phyloP scores from a whole-genome alignment of 1,140 invertebrate species.

The Elymnias hypermnestra region DNA sequence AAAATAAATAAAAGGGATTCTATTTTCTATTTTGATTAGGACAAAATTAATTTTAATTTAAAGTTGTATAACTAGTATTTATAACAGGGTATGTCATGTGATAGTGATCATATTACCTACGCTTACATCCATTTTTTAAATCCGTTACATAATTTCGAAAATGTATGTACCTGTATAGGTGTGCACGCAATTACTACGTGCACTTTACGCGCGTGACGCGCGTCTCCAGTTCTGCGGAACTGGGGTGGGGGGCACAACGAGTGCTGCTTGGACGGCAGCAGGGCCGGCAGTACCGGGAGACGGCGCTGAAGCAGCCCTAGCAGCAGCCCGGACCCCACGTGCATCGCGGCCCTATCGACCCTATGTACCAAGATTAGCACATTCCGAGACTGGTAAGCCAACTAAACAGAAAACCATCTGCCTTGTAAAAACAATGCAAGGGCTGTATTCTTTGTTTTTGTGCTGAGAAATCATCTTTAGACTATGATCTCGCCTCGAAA shows the following conservation, averaged over 20 bases:
- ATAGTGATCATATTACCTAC: no score
- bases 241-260: slow-evolving; percentile 37
- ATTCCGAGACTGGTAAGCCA: slow-evolving; percentile 11
- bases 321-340: slow-evolving; percentile 15
- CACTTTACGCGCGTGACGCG: slow-evolving; percentile 89
- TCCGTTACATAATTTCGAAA: neutral
- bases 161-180: slow-evolving; percentile 67
- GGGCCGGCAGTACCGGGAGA: slow-evolving; percentile 33
- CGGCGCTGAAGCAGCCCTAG: slow-evolving; percentile 25
- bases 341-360: slow-evolving; percentile 13
- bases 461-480: no score
- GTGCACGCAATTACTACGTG: slow-evolving; percentile 84
- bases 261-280: slow-evolving; percentile 28
- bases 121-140: neutral
- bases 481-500: no score
- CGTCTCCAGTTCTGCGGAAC: slow-evolving; percentile 58
- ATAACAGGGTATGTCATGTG: no score
- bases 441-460: no score
- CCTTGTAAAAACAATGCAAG: no score
- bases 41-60: no score
- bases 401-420: neutral
- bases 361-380: slow-evolving; percentile 10
- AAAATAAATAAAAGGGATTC: no score
- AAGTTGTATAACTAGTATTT: no score
- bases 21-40: no score